Percentiles rank a stretch among this genome's conserved stretches.
Evolutionary conservation across 2,888 invertebrate species (phyloP).

Genomic region (Drosophila kambysellisi): DNA sequence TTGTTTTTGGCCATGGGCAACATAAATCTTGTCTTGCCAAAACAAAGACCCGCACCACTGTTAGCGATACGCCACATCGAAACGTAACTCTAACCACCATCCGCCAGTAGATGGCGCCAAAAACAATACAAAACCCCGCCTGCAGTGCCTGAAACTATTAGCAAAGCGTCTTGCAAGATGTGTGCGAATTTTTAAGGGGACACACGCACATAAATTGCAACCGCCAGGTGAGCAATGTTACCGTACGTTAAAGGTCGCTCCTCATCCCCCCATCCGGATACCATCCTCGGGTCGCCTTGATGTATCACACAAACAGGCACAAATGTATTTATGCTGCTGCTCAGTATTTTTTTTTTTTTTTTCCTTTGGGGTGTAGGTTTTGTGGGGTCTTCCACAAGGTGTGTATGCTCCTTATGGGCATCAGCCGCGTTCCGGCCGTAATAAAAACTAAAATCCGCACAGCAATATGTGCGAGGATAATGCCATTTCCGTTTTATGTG

Average conservation of each 20-base stretch:
- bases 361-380: not conserved
- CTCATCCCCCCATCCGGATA: not conserved
- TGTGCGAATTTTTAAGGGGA: conserved; percentile 68
- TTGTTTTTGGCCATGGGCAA: conserved; percentile 60
- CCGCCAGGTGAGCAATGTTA: conserved; percentile 66
- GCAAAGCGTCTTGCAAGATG: conserved; percentile 51
- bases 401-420: conserved; percentile 63
- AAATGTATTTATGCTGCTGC: conserved; percentile 74
- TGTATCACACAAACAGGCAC: conserved; percentile 78
- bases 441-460: conserved; percentile 81
- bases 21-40: conserved; percentile 77
- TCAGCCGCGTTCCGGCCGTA: conserved; percentile 71
- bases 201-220: conserved; percentile 74
- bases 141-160: conserved; percentile 68
- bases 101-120: conserved; percentile 36
- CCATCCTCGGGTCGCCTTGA: conserved; percentile 44
- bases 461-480: conserved; percentile 81
- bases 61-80: conserved; percentile 29
- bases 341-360: conserved; percentile 8
- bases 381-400: conserved; percentile 29
- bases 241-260: conserved; percentile 8
- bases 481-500: conserved; percentile 81
- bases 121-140: conserved; percentile 46
- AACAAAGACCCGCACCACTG: conserved; percentile 51
- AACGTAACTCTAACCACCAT: not conserved